phyloP scores from a whole-genome alignment of 2,888 invertebrate genomes.

The Dermolepida albohirtum region DNA sequence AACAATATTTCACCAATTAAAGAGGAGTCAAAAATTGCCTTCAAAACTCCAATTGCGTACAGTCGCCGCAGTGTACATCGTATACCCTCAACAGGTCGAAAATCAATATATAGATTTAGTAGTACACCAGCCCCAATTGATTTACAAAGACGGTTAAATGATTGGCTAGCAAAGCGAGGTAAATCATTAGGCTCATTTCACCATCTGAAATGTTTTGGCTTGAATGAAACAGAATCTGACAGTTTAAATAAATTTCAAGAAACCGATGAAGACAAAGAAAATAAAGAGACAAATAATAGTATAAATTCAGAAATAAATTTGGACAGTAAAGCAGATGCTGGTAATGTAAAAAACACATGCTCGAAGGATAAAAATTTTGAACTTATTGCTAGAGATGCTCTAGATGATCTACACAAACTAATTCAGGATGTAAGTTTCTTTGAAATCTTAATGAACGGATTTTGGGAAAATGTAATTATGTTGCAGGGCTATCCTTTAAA shows the following conservation, averaged over 20 bases:
- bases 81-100: conserved; percentile 29
- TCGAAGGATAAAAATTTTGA: conserved; percentile 39
- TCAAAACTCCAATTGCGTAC: conserved; percentile 44
- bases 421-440: conserved; percentile 66
- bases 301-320: conserved; percentile 44
- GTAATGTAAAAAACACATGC: conserved; percentile 6
- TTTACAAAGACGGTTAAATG: conserved; percentile 64
- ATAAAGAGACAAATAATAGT: conserved; percentile 50
- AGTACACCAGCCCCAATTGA: conserved; percentile 57
- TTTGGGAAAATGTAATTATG: conserved; percentile 25
- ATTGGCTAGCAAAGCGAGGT: conserved; percentile 69
- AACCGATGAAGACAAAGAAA: conserved; percentile 59
- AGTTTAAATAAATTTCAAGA: conserved; percentile 12
- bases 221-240: conserved; percentile 39
- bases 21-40: conserved; percentile 16
- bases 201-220: conserved; percentile 68
- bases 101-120: conserved; percentile 8
- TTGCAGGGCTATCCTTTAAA: conserved; percentile 69
- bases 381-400: conserved; percentile 64
- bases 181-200: conserved; percentile 67
- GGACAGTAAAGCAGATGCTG: conserved; percentile 6
- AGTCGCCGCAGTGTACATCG: conserved; percentile 29
- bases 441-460: conserved; percentile 4
- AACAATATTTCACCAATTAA: conserved; percentile 14
- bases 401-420: conserved; percentile 68